These are phyloP conservation scores for Himalopsyche japonica DNA, from an alignment of 2,888 invertebrate species.

Conservation along the genomic window DNA sequence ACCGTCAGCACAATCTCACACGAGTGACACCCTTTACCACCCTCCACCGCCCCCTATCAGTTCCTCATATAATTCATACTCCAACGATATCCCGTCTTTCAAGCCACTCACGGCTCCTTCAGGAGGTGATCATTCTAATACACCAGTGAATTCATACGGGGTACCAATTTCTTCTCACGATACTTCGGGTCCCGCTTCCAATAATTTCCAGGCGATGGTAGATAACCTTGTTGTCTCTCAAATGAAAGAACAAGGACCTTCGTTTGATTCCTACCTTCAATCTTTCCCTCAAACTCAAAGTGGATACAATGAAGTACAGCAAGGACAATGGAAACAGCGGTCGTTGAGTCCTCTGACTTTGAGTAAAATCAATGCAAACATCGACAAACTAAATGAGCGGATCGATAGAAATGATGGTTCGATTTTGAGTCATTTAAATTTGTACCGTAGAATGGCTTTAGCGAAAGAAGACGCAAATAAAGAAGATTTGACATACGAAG, in stretches of 20 bases:
- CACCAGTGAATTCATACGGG: constrained; percentile 27
- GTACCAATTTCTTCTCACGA: constrained; percentile 10
- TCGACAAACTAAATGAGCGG: constrained; percentile 24
- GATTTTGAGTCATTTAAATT: background rate
- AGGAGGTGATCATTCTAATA: background rate
- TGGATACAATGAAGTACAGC: background rate
- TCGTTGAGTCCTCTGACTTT: constrained; percentile 15
- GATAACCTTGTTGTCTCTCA: constrained; percentile 26
- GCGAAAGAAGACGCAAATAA: background rate
- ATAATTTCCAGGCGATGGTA: constrained; percentile 31
- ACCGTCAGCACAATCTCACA: constrained; percentile 14
- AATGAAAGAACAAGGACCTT: constrained; percentile 9
- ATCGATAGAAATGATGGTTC: constrained; percentile 12
- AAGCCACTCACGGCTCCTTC: constrained; percentile 23
- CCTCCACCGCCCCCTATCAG: constrained; percentile 49
- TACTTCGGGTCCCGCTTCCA: background rate
- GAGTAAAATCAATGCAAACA: constrained; percentile 31
- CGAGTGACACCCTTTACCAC: constrained; percentile 44
- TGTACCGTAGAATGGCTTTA: constrained; percentile 19
- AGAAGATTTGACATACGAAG: background rate
- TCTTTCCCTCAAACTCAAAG: constrained; percentile 20
- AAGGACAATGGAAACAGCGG: constrained; percentile 8
- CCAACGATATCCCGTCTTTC: constrained; percentile 43
- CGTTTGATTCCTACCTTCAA: constrained; percentile 16
- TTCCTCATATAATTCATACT: constrained; percentile 41